Percentiles rank a stretch among this genome's conserved stretches.
These are phyloP conservation scores for Diceros bicornis DNA, from an alignment of 2,797 vertebrate genomes.

Conservation along the genomic window DNA sequence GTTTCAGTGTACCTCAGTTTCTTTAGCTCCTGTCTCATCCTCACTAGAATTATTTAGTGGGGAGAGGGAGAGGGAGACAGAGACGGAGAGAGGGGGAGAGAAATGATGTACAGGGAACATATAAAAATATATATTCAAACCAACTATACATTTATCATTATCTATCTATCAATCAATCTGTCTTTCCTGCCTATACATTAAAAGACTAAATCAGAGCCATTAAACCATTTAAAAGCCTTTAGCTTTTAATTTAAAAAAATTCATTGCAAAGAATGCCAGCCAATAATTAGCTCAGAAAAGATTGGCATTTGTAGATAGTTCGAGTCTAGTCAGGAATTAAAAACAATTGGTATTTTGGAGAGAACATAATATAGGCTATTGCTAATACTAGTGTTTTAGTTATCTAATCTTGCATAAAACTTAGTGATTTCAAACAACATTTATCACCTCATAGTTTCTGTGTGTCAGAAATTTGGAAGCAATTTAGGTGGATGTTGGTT, in stretches of 20 bases:
- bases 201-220: background rate
- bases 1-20: background rate
- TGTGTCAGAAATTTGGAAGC: background rate
- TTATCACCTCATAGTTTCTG: background rate
- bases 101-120: background rate
- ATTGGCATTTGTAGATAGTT: background rate
- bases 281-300: background rate
- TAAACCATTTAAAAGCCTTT: constrained; percentile 13
- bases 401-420: background rate
- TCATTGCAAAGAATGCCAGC: background rate
- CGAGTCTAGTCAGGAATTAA: background rate
- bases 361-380: background rate
- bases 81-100: background rate
- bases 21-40: background rate
- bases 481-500: background rate
- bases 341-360: constrained; percentile 31
- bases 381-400: background rate
- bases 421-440: background rate
- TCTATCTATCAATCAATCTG: background rate
- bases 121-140: background rate
- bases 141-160: background rate
- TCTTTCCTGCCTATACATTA: background rate
- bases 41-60: background rate
- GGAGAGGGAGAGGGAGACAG: background rate
- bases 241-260: constrained; percentile 16